phyloP scores from a whole-genome alignment of 2,797 vertebrate species.

The Sebastes nivosus region DNA sequence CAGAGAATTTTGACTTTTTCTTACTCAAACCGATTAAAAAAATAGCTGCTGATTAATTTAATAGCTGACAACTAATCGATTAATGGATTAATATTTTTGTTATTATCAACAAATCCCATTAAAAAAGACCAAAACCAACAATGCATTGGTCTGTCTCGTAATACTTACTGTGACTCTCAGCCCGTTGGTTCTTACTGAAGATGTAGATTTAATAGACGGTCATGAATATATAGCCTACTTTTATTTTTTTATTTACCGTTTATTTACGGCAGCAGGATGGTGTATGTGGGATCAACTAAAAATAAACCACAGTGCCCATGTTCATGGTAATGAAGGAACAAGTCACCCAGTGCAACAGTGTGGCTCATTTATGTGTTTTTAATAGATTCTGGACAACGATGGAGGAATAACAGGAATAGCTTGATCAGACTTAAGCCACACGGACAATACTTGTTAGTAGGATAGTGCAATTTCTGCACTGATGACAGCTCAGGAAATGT shows the following conservation, averaged over 20 bases:
- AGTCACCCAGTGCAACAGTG: neutral
- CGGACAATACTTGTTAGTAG: neutral
- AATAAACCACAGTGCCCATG: neutral
- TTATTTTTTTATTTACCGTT: neutral
- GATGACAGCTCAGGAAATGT: slow-evolving; percentile 19
- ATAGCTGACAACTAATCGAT: too few species aligned
- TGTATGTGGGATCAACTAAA: neutral
- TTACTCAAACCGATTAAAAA: too few species aligned
- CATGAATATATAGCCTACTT: neutral
- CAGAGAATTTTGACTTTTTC: too few species aligned
- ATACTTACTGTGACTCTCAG: neutral
- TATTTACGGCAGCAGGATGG: neutral
- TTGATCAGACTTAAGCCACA: too few species aligned
- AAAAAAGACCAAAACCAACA: too few species aligned
- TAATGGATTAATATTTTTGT: neutral
- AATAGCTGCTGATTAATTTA: too few species aligned
- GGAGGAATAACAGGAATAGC: neutral
- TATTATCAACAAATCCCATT: neutral
- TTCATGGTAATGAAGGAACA: neutral
- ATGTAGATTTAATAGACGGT: neutral
- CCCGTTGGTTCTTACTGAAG: neutral
- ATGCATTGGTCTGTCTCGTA: neutral
- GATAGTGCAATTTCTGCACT: neutral
- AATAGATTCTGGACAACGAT: neutral
- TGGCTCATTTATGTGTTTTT: neutral